A percentile compares a stretch with the other conserved stretches of the same genome.
Evolutionary conservation across 2,797 vertebrate species (phyloP).

Genomic region (Thripadectes ignobilis): DNA sequence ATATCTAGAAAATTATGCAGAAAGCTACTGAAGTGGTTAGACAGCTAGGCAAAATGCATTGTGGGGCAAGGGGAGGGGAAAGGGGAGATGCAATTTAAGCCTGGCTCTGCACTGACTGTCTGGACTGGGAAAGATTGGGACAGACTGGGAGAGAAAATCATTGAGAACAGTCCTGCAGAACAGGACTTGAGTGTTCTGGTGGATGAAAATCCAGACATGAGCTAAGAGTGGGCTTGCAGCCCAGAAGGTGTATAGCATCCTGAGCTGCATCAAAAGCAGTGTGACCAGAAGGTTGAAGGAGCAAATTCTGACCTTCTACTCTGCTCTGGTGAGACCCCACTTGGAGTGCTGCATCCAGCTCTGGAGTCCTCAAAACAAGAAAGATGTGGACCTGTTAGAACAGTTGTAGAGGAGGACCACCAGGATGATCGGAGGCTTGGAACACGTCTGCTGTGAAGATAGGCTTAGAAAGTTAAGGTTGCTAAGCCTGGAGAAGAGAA

Average conservation of each 20-base stretch:
- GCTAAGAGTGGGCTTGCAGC: neutral
- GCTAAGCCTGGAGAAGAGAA: neutral
- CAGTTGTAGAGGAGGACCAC: rapidly evolving
- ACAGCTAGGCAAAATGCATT: neutral
- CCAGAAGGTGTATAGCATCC: too few relatives aligned
- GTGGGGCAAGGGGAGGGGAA: neutral
- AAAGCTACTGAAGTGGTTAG: neutral
- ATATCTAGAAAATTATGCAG: neutral
- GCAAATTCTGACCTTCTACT: neutral
- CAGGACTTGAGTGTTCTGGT: neutral
- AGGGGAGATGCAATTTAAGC: neutral
- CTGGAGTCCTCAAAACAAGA: neutral
- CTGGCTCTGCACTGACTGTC: neutral
- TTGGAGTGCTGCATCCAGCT: neutral
- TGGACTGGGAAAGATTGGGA: neutral
- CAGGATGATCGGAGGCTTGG: neutral
- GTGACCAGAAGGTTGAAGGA: neutral
- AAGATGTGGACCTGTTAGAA: neutral
- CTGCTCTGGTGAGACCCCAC: rapidly evolving
- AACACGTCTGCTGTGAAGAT: neutral
- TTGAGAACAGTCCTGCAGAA: neutral
- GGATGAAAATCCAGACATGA: neutral
- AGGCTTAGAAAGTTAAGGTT: neutral
- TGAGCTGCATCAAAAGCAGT: neutral
- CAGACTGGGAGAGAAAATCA: neutral